Evolutionary conservation across 2,797 vertebrate species (phyloP).

Genomic region (Alca torda): DNA sequence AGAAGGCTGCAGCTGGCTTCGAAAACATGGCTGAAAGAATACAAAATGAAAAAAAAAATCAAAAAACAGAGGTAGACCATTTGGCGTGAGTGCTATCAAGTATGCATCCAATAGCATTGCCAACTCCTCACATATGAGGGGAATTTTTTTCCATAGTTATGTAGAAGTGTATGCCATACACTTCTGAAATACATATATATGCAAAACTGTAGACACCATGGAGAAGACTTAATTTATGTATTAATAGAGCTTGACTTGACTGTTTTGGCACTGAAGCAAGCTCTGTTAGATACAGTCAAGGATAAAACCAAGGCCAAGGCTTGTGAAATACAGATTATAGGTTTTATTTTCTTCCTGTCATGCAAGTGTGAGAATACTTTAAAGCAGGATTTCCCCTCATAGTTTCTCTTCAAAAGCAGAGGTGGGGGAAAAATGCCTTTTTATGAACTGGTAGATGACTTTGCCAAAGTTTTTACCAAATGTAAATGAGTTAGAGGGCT

Average conservation of each 20-base stretch:
- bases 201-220: not conserved
- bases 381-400: not conserved
- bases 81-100: not conserved
- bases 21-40: not conserved
- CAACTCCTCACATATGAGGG: not conserved
- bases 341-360: not conserved
- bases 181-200: not conserved
- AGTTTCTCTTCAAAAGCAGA: not conserved
- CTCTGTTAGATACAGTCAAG: slow-evolving; percentile 49
- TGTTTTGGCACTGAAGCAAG: slow-evolving; percentile 35
- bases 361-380: not conserved
- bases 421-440: not conserved
- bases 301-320: slow-evolving; percentile 27
- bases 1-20: not conserved
- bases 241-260: slow-evolving; percentile 29
- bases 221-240: slow-evolving; percentile 9
- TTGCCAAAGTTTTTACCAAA: not conserved
- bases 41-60: not conserved
- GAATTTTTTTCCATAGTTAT: not conserved
- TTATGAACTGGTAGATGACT: not conserved
- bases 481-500: not conserved
- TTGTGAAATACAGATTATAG: slow-evolving; percentile 48
- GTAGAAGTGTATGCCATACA: not conserved
- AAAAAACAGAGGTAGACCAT: not conserved
- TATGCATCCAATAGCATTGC: not conserved